phyloP scores from a whole-genome alignment of 2,113 vertebrate species.

The Dasyornis broadbenti region DNA sequence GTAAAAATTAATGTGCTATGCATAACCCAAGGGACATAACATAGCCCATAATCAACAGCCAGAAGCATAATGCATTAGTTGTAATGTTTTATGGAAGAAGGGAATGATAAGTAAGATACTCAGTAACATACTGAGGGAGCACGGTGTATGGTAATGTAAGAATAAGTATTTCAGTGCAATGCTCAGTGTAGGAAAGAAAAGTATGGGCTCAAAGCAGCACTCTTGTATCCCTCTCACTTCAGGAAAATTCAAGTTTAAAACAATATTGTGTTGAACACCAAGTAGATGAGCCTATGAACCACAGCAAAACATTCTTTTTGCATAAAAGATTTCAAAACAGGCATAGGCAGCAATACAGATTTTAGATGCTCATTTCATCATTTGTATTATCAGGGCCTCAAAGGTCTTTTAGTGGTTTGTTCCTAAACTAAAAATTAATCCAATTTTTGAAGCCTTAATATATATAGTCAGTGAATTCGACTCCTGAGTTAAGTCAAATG shows the following conservation, averaged over 20 bases:
- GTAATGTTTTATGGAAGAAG: slow-evolving; percentile 3
- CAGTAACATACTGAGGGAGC: neutral
- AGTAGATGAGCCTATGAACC: neutral
- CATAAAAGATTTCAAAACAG: neutral
- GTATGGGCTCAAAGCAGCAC: neutral
- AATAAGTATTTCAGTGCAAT: neutral
- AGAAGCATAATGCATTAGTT: neutral
- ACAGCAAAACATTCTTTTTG: neutral
- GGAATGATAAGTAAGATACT: neutral
- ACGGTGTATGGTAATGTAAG: neutral
- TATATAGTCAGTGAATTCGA: neutral
- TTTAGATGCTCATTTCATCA: neutral
- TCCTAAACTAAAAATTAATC: neutral
- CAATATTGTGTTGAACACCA: neutral
- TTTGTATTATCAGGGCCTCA: neutral
- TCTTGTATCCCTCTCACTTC: neutral
- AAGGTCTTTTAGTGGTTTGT: neutral
- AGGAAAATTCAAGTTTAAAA: neutral
- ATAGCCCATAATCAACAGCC: neutral
- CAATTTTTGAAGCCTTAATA: neutral
- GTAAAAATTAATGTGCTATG: neutral
- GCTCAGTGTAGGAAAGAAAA: neutral
- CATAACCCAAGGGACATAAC: neutral
- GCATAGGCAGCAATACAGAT: neutral
- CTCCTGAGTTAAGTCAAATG: neutral